Evolutionary conservation across 2,797 vertebrate species (phyloP).

Genomic region (Discoglossus pictus): DNA sequence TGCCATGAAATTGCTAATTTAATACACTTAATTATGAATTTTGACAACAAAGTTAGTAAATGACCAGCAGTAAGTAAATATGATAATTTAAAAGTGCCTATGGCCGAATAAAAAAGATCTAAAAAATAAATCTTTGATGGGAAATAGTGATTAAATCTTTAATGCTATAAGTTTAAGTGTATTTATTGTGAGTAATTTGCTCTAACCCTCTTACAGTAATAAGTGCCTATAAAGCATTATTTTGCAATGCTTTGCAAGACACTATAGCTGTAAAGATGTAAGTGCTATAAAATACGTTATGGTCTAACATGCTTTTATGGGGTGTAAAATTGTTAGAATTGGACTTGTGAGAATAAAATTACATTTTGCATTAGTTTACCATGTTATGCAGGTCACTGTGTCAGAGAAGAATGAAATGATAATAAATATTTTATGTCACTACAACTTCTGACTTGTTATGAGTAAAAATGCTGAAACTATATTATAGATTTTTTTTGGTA

Average conservation of each 20-base stretch:
- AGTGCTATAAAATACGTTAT: slow-evolving; percentile 17
- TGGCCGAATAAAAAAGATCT: too few relatives aligned
- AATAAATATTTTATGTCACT: neutral
- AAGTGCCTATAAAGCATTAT: slow-evolving; percentile 36
- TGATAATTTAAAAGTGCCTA: too few relatives aligned
- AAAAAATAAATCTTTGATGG: slow-evolving; percentile 8
- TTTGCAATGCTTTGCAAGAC: slow-evolving; percentile 24
- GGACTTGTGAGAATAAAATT: slow-evolving; percentile 8
- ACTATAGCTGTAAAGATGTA: slow-evolving; percentile 19
- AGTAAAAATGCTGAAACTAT: too few relatives aligned
- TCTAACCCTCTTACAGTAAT: slow-evolving; percentile 35
- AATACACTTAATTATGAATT: too few relatives aligned
- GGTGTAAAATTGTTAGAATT: slow-evolving; percentile 24
- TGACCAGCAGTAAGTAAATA: too few relatives aligned
- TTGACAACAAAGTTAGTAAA: too few relatives aligned
- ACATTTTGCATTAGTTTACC: slow-evolving; percentile 5
- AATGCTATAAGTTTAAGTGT: slow-evolving; percentile 17
- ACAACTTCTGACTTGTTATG: neutral
- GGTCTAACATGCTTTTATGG: slow-evolving; percentile 18
- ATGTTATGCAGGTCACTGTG: neutral
- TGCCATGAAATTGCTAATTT: too few relatives aligned
- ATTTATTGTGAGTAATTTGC: slow-evolving; percentile 34
- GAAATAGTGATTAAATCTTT: slow-evolving; percentile 13
- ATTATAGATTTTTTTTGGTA: too few relatives aligned
- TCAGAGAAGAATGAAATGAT: neutral